Evolutionary conservation across 2,888 invertebrate species (phyloP).

Genomic region (Andrena bucephala): DNA sequence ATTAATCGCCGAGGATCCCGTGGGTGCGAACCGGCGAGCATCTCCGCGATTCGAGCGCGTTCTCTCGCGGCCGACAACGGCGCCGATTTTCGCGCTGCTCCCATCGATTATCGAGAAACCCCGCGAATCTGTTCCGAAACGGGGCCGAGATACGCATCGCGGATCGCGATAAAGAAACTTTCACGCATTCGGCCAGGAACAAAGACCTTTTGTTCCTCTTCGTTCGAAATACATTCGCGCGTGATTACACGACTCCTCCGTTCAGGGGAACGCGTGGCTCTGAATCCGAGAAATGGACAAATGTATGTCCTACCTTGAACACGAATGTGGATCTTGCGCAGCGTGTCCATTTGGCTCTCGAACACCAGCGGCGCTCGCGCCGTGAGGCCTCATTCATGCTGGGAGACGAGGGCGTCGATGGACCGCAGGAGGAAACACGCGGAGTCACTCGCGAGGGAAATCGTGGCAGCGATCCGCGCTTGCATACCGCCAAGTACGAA

Average conservation of each 20-base stretch:
- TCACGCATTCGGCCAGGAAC: conserved; percentile 42
- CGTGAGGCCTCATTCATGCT: no score
- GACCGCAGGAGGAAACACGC: no score
- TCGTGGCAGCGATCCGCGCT: no score
- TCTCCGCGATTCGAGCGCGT: conserved; percentile 13
- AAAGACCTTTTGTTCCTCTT: conserved; percentile 38
- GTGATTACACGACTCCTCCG: background rate
- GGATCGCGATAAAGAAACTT: conserved; percentile 62
- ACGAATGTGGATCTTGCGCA: no score
- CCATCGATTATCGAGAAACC: conserved; percentile 61
- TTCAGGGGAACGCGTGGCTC: background rate
- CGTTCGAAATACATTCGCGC: conserved; percentile 1
- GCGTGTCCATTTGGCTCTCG: no score
- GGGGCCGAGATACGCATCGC: conserved; percentile 19
- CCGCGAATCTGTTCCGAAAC: conserved; percentile 29
- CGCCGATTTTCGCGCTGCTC: conserved; percentile 15
- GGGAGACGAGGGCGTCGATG: no score
- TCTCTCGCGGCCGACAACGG: background rate
- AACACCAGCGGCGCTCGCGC: no score
- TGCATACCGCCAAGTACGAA: no score
- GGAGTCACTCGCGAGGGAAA: no score
- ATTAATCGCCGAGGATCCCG: conserved; percentile 63
- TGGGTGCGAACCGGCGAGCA: conserved; percentile 50
- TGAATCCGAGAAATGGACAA: background rate
- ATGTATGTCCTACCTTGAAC: background rate